Percentiles rank a stretch among this genome's conserved stretches.
These are phyloP conservation scores for Eulithis prunata DNA, from an alignment of 2,888 invertebrate genomes.

Conservation along the genomic window DNA sequence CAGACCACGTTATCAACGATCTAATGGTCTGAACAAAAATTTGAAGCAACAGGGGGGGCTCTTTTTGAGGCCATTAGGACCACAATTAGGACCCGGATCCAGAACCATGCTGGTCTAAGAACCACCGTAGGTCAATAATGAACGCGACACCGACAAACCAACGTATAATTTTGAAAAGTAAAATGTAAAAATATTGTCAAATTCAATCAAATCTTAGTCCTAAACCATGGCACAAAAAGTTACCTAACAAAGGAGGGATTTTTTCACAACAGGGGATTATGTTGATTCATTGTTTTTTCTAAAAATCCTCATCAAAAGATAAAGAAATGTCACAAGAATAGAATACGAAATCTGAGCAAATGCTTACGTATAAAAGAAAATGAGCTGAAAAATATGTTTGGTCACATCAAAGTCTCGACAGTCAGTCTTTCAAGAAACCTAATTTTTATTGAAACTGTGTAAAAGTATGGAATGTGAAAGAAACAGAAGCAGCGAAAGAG, in stretches of 20 bases:
- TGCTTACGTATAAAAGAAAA: slow-evolving; percentile 67
- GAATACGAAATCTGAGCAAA: slow-evolving; percentile 73
- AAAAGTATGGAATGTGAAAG: slow-evolving; percentile 73
- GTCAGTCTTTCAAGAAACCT: slow-evolving; percentile 81
- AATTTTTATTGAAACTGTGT: slow-evolving; percentile 70
- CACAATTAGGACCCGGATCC: too few species aligned
- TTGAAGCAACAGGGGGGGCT: background rate
- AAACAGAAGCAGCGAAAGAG: slow-evolving; percentile 53
- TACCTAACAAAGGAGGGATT: slow-evolving; percentile 81
- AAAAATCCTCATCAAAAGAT: slow-evolving; percentile 54
- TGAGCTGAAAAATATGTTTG: slow-evolving; percentile 68
- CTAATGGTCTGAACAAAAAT: background rate
- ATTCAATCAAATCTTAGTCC: slow-evolving; percentile 73
- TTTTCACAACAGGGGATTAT: slow-evolving; percentile 77
- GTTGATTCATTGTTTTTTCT: slow-evolving; percentile 54
- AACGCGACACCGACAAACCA: background rate
- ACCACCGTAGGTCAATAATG: background rate
- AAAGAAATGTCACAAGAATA: slow-evolving; percentile 55
- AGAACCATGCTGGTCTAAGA: background rate
- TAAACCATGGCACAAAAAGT: slow-evolving; percentile 82
- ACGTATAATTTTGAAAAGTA: slow-evolving; percentile 8
- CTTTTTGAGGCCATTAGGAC: background rate
- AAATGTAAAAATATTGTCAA: slow-evolving; percentile 70
- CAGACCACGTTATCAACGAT: background rate
- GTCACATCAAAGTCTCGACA: slow-evolving; percentile 72